Percentiles rank a stretch among this genome's conserved stretches.
Evolutionary conservation across 2,797 vertebrate species (phyloP).

Genomic region (Galagoides demidoff): DNA sequence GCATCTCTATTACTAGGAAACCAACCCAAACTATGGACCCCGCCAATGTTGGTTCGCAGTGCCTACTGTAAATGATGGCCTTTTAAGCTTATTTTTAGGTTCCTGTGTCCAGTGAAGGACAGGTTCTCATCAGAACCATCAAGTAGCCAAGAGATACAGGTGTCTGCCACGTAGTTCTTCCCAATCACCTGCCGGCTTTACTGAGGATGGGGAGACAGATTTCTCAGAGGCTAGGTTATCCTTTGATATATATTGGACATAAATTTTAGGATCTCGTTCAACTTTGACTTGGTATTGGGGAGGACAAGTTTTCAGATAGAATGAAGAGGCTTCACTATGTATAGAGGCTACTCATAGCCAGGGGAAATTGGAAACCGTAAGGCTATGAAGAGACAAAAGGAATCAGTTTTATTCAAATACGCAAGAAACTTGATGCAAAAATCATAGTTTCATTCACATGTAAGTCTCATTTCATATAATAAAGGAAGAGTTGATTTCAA

Average conservation of each 20-base stretch:
- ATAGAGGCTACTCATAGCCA: not conserved
- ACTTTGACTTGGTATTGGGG: not conserved
- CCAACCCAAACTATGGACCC: not conserved
- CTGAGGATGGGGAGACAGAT: not conserved
- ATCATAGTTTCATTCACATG: not conserved
- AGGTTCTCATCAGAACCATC: not conserved
- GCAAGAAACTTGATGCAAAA: not conserved
- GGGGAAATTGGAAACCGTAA: not conserved
- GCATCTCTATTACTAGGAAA: not conserved
- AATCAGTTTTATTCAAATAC: not conserved
- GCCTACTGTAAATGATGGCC: not conserved
- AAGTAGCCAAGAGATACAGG: not conserved
- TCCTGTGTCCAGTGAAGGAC: not conserved
- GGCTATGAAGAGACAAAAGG: not conserved
- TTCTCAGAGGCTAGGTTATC: not conserved
- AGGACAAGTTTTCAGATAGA: not conserved
- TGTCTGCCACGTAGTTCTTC: not conserved
- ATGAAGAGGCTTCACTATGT: not conserved
- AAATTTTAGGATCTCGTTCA: not conserved
- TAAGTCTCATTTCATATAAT: not conserved
- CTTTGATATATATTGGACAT: not conserved
- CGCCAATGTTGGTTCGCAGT: not conserved
- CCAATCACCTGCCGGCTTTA: not conserved
- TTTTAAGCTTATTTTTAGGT: not conserved
- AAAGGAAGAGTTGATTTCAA: not conserved